Evolutionary conservation across 2,113 vertebrate species (phyloP).

Genomic region (Rhynchomys soricoides): DNA sequence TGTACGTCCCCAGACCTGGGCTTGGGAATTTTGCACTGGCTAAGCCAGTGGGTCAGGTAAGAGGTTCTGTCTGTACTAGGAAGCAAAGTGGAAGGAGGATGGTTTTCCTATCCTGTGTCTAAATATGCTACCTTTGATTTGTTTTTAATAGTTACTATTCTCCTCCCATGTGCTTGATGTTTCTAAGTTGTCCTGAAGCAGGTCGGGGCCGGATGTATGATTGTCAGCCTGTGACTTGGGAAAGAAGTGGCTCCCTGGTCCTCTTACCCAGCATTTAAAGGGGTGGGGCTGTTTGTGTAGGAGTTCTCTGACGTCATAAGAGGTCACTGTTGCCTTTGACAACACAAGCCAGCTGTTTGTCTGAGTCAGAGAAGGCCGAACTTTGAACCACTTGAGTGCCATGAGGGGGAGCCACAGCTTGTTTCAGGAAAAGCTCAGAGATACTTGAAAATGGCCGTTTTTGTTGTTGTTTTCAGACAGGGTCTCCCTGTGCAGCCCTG

Average conservation of each 20-base stretch:
- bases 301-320: slow-evolving; percentile 70
- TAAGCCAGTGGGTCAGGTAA: neutral
- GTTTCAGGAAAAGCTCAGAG: neutral
- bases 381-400: neutral
- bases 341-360: neutral
- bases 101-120: neutral
- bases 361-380: neutral
- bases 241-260: neutral
- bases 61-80: neutral
- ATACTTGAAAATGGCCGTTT: neutral
- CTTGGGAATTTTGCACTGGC: slow-evolving; percentile 41
- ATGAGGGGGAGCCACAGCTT: neutral
- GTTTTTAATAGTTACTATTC: neutral
- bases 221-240: neutral
- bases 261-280: neutral
- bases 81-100: slow-evolving; percentile 19
- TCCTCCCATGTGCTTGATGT: neutral
- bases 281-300: neutral
- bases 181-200: neutral
- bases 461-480: neutral
- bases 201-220: neutral
- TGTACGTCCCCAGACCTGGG: neutral
- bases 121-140: neutral
- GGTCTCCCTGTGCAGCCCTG: neutral
- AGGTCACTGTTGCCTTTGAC: neutral